Evolutionary conservation across 2,797 vertebrate species (phyloP).

Genomic region (Dromococcyx pavoninus): DNA sequence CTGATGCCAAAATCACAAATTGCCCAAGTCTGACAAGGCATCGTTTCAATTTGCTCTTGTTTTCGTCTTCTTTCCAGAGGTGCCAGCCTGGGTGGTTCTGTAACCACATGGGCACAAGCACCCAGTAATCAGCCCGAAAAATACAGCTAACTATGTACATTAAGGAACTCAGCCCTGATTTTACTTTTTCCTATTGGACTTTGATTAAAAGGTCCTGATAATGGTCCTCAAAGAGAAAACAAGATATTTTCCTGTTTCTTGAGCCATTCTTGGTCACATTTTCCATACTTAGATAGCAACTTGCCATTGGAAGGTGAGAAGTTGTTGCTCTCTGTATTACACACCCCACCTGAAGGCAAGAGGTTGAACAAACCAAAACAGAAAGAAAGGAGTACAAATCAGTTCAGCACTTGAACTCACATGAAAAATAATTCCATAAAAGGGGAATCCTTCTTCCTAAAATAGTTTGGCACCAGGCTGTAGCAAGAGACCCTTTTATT

Average conservation of each 20-base stretch:
- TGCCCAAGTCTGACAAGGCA: not conserved
- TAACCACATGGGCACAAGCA: fast-evolving
- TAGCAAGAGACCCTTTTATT: not conserved
- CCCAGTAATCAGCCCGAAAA: not conserved
- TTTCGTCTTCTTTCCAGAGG: not conserved
- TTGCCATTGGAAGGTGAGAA: not conserved
- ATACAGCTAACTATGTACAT: not conserved
- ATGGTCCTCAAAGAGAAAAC: not conserved
- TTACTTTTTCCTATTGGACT: not conserved
- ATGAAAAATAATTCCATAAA: slow-evolving; percentile 29
- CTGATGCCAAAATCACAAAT: not conserved
- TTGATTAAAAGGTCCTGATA: not conserved
- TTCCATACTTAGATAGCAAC: not conserved
- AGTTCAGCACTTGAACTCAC: not conserved
- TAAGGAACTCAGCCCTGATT: not conserved
- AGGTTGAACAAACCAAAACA: not conserved
- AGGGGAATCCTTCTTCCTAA: slow-evolving; percentile 11
- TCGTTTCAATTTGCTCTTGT: not conserved
- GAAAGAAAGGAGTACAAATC: not conserved
- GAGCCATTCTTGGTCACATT: not conserved
- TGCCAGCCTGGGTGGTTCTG: not conserved
- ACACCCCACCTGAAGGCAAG: not conserved
- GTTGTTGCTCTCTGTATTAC: not conserved
- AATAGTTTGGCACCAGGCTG: slow-evolving; percentile 9
- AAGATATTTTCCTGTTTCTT: not conserved